phyloP scores from a whole-genome alignment of 1,140 invertebrate species.

The Monochamus saltuarius region DNA sequence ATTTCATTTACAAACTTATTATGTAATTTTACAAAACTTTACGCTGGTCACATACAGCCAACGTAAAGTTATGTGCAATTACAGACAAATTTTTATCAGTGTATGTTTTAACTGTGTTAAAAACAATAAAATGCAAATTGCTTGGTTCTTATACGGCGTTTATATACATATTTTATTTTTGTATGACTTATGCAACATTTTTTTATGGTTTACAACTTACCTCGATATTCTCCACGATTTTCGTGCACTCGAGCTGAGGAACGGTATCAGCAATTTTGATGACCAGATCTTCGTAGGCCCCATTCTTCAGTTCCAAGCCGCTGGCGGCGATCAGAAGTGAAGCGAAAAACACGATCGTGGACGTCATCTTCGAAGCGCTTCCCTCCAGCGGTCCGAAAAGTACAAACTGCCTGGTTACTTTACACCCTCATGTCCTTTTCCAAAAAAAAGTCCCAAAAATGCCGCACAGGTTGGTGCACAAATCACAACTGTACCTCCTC shows the following conservation, averaged over 20 bases:
- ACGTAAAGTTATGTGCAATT: no score
- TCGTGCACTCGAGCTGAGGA: conserved; percentile 46
- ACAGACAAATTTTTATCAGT: no score
- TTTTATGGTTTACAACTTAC: conserved; percentile 34
- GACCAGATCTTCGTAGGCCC: conserved; percentile 50
- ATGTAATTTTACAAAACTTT: no score
- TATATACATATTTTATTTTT: no score
- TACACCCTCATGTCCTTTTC: background rate
- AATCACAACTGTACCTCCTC: background rate
- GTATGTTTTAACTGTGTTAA: no score
- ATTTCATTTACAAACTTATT: no score
- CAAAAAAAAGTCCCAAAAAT: background rate
- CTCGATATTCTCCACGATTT: conserved; percentile 49
- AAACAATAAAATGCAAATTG: no score
- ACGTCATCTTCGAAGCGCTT: background rate
- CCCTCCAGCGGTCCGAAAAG: background rate
- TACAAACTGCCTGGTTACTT: background rate
- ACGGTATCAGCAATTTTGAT: conserved; percentile 48
- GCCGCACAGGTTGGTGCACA: background rate
- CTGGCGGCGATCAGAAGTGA: conserved; percentile 12
- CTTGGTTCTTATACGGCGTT: no score
- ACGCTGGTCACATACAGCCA: no score
- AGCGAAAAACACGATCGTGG: conserved; percentile 7
- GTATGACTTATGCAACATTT: no score
- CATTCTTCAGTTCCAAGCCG: conserved; percentile 43